Conservation (phyloP, 2,797 vertebrate species). For the Siniperca scherzeri region DNA sequence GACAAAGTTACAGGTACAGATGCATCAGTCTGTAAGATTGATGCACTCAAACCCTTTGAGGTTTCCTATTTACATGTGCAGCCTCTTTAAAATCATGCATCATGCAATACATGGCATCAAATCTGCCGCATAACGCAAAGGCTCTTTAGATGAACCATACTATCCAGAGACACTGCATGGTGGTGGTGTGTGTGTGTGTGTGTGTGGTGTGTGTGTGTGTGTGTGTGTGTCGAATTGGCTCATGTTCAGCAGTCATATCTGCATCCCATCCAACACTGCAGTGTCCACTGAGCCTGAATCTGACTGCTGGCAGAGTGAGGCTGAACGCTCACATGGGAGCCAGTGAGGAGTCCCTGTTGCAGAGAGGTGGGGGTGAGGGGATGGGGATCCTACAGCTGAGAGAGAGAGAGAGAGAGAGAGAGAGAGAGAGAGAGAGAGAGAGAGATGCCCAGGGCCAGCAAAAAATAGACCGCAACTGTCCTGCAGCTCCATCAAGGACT, state of each 20-base stretch:
- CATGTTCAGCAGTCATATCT: slow-evolving; percentile 57
- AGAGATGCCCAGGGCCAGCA: slow-evolving; percentile 7
- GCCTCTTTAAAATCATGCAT: slow-evolving; percentile 19
- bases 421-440: neutral
- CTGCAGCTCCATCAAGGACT: slow-evolving; percentile 36
- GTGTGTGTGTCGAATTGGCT: slow-evolving; percentile 44
- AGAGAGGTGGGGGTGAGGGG: slow-evolving; percentile 34
- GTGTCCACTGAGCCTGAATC: slow-evolving; percentile 56
- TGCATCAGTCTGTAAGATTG: too few species aligned
- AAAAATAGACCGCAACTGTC: slow-evolving; percentile 36
- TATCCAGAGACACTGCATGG: slow-evolving; percentile 41
- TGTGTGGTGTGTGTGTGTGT: slow-evolving; percentile 6
- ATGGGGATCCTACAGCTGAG: slow-evolving; percentile 41
- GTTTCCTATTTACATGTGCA: slow-evolving; percentile 16
- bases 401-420: neutral
- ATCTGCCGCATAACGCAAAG: slow-evolving; percentile 21
- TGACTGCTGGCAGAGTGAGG: slow-evolving; percentile 48
- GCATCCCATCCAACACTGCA: slow-evolving; percentile 68
- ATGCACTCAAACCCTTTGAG: slow-evolving; percentile 4
- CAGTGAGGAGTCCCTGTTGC: slow-evolving; percentile 55
- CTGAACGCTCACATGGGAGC: slow-evolving; percentile 19
- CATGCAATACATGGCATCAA: slow-evolving; percentile 6
- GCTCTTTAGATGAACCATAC: slow-evolving; percentile 23
- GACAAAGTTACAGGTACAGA: too few species aligned
- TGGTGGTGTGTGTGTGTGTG: neutral